These are phyloP conservation scores for Actenoides hombroni DNA, from an alignment of 2,113 vertebrate genomes.

Conservation along the genomic window DNA sequence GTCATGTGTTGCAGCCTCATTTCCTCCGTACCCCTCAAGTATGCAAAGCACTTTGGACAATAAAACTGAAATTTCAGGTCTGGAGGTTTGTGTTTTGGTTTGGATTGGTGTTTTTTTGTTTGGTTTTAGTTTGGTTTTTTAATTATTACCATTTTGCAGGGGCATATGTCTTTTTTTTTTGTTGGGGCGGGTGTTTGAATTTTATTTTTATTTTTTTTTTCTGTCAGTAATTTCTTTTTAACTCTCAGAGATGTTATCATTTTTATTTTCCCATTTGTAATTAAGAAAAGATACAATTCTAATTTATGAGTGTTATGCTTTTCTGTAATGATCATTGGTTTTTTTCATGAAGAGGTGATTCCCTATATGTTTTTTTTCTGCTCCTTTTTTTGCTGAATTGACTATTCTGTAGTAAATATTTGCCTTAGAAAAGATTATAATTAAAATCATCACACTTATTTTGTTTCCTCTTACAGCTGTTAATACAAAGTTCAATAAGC, in stretches of 20 bases:
- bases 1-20: neutral
- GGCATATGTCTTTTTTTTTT: too few relatives aligned
- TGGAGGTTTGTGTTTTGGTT: neutral
- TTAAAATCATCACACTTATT: conserved; percentile 14
- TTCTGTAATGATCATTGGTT: neutral
- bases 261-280: neutral
- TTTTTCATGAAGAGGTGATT: neutral
- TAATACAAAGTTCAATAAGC: conserved; percentile 36
- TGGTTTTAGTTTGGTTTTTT: too few relatives aligned
- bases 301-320: neutral
- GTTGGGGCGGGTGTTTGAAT: too few relatives aligned
- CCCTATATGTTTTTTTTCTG: neutral
- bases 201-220: neutral
- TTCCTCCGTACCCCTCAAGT: neutral
- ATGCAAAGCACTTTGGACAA: neutral
- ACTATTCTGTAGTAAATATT: neutral
- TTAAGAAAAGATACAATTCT: neutral
- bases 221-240: neutral
- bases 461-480: neutral
- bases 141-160: too few relatives aligned
- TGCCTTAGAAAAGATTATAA: conserved; percentile 23
- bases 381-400: neutral
- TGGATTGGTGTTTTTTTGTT: too few relatives aligned
- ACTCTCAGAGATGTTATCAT: neutral
- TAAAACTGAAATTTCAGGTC: neutral